phyloP scores from a whole-genome alignment of 2,797 vertebrate species.

The Hylomyscus alleni region DNA sequence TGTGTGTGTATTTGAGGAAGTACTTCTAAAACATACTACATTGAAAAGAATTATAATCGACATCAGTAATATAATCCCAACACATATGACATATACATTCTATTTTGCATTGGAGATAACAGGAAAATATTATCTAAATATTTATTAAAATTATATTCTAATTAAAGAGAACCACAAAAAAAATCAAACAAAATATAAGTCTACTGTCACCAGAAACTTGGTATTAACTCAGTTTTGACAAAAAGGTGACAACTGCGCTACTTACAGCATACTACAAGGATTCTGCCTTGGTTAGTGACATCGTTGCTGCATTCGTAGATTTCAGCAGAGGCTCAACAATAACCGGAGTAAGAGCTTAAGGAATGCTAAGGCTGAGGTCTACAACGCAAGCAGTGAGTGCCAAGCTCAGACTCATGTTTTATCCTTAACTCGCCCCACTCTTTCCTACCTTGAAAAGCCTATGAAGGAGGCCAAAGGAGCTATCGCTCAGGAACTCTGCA shows the following conservation, averaged over 20 bases:
- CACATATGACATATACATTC: not conserved
- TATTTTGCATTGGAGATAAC: conserved; percentile 56
- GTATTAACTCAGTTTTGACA: conserved; percentile 62
- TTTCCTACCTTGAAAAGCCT: conserved; percentile 70
- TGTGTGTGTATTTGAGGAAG: not conserved
- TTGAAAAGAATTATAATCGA: conserved; percentile 50
- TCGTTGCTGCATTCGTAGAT: conserved; percentile 60
- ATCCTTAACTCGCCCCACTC: conserved; percentile 79
- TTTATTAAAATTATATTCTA: conserved; percentile 65
- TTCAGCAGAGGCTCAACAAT: conserved; percentile 60
- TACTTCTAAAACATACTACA: conserved; percentile 54
- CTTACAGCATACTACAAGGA: conserved; percentile 47
- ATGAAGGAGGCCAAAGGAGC: conserved; percentile 65
- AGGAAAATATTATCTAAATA: conserved; percentile 48
- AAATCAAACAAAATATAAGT: conserved; percentile 67
- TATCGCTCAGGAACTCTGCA: conserved; percentile 66
- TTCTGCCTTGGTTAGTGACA: conserved; percentile 49
- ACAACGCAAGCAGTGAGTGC: conserved; percentile 72
- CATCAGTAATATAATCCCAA: conserved; percentile 56
- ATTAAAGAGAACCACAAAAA: conserved; percentile 64
- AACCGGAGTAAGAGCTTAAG: conserved; percentile 73
- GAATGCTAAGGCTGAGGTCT: conserved; percentile 72
- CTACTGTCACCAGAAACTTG: conserved; percentile 66
- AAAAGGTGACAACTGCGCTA: conserved; percentile 56
- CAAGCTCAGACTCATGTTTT: conserved; percentile 72